Evolutionary conservation across 2,888 invertebrate genomes (phyloP), one percentile per base, ranked within the genome.

Genomic region (Cordilura impudica): DNA sequence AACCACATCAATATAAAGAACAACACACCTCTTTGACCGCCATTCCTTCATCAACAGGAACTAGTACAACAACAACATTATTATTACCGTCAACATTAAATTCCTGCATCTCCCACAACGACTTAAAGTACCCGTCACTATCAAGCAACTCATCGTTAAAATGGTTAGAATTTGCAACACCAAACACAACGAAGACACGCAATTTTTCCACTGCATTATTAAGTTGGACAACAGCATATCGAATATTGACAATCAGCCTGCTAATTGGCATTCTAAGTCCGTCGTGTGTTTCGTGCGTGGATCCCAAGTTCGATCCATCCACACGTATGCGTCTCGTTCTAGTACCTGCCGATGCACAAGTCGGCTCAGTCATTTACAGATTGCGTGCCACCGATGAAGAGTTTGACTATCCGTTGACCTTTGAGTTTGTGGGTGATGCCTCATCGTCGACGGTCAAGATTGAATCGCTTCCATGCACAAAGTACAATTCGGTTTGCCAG

Each of bases 401-500:
- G 90, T 95, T 95, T 89, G 95, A 96, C 90, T 96, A 96, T 90
- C 97, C 97, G 74, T 91, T 97, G 84, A 92, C 93, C 83, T 97
- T 97, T 90, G 94, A 95, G 85, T 92, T 96, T 82, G 93, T 94
- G 82, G 94, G 94, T 93, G 92, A 92, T 89, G 93, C 94, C 86
- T 93, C 95, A 83, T 93, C 94, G 81, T 93, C 95, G 73, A 93
- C 95, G 86, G 93, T 96, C 82, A 93, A 94, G 83, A 92, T 96
- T 81, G 95, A 96, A 87, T 93, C 94, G 83, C 92, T 97, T 74
- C 95, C 96, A 56, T 97, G 97, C 91, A 94, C 95, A 74, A 92
- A 94, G 83, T 95, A 95, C 91, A 95, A 96, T 91, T 95, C 95
- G 63, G 94, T 96, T 84, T 97, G 97, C 90, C 96, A 96, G 89